phyloP scores from a whole-genome alignment of 2,113 vertebrate species.

The Spilogale gracilis region DNA sequence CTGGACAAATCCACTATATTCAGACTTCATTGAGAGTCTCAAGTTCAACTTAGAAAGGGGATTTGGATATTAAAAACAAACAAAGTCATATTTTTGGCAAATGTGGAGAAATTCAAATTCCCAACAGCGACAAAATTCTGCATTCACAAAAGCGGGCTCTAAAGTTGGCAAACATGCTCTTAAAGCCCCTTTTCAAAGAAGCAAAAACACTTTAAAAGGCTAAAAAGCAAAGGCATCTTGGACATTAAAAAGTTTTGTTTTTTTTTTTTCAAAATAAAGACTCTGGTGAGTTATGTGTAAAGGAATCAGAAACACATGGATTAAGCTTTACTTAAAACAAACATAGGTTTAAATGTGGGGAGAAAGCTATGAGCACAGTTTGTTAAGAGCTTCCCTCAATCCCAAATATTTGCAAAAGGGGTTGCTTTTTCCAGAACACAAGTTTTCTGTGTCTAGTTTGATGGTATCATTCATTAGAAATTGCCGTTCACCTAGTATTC shows the following conservation, averaged over 20 bases:
- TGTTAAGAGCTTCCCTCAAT: conserved; percentile 36
- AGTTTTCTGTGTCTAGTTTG: conserved; percentile 36
- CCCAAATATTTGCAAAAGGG: conserved; percentile 76
- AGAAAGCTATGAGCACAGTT: conserved; percentile 50
- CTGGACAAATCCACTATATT: conserved; percentile 4
- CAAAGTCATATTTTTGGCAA: conserved; percentile 70
- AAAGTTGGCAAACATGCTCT: background rate
- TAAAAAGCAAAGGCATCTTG: conserved; percentile 63
- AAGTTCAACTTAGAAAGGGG: conserved; percentile 28
- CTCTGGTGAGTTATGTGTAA: conserved; percentile 69
- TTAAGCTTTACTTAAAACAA: conserved; percentile 81
- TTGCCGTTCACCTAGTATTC: conserved; percentile 25
- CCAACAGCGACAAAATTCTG: conserved; percentile 21
- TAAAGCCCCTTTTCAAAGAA: conserved; percentile 40
- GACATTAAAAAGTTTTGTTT: conserved; percentile 35
- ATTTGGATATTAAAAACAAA: conserved; percentile 57
- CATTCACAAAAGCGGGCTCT: conserved; percentile 12
- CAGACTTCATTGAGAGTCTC: background rate
- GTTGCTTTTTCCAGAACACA: conserved; percentile 34
- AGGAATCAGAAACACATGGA: conserved; percentile 82
- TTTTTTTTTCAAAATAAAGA: conserved; percentile 23
- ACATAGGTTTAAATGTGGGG: conserved; percentile 71
- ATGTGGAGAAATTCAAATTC: conserved; percentile 56
- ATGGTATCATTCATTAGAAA: conserved; percentile 36
- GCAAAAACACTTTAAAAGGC: conserved; percentile 48